Evolutionary conservation across 2,113 vertebrate species (phyloP).

Genomic region (Tautogolabrus adspersus): DNA sequence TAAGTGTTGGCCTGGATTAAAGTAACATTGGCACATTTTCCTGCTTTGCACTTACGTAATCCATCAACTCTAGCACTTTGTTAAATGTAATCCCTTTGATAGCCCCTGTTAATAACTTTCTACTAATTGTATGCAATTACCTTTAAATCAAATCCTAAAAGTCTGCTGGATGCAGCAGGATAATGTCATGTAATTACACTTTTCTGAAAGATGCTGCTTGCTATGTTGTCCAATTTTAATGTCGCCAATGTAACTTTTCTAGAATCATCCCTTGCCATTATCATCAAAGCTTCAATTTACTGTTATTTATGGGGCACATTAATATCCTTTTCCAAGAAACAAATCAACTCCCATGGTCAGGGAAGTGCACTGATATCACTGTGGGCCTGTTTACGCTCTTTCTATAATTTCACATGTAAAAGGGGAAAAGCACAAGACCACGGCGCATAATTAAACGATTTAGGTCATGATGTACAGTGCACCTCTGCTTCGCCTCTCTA

Average conservation of each 20-base stretch:
- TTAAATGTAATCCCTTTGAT: constrained; percentile 27
- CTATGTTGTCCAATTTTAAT: not conserved
- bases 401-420: constrained; percentile 5
- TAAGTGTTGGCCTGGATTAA: too few species aligned
- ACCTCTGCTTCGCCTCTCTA: constrained; percentile 45
- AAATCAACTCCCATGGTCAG: not conserved
- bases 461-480: constrained; percentile 49
- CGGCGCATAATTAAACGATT: constrained; percentile 58
- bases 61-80: constrained; percentile 29
- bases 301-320: not conserved
- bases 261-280: not conserved
- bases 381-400: constrained; percentile 1
- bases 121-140: constrained; percentile 57
- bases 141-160: constrained; percentile 43
- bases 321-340: not conserved
- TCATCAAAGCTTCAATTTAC: not conserved
- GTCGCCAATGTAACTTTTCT: not conserved
- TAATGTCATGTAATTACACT: constrained; percentile 52
- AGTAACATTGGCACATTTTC: not conserved
- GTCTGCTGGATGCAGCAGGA: constrained; percentile 16
- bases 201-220: constrained; percentile 26
- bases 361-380: not conserved
- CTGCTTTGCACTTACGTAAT: constrained; percentile 7
- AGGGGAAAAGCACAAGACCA: constrained; percentile 37
- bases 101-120: constrained; percentile 19